A percentile compares a stretch with the other conserved stretches of the same genome.
These are phyloP conservation scores for Teinopalpus imperialis DNA, from an alignment of 2,888 invertebrate genomes.

Conservation along the genomic window DNA sequence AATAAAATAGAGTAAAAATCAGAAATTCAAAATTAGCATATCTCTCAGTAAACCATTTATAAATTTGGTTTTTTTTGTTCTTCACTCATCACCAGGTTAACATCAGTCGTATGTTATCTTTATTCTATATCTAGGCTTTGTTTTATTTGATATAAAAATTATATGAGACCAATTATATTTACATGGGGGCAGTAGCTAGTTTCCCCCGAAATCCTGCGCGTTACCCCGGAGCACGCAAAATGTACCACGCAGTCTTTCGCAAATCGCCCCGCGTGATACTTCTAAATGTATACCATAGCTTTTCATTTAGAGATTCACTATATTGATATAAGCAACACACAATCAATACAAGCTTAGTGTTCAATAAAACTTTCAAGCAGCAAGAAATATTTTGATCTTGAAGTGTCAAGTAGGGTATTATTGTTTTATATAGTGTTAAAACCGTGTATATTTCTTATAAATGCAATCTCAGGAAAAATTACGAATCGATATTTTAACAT, in stretches of 20 bases:
- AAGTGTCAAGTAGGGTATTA: conserved; percentile 37
- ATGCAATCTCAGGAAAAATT: too few species aligned
- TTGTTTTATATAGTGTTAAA: conserved; percentile 23
- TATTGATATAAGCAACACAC: conserved; percentile 30
- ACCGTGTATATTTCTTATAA: too few species aligned
- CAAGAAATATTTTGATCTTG: background rate
- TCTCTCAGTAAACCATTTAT: too few species aligned
- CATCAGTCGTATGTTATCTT: too few species aligned
- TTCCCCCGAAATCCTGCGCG: conserved; percentile 66
- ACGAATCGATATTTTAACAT: too few species aligned
- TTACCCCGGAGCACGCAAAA: conserved; percentile 57
- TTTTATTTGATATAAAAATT: background rate
- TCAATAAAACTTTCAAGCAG: too few species aligned
- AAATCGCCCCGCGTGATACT: conserved; percentile 61
- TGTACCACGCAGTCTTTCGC: conserved; percentile 67
- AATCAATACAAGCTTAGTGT: conserved; percentile 16
- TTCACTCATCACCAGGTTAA: too few species aligned
- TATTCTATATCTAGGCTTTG: too few species aligned
- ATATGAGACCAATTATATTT: conserved; percentile 46
- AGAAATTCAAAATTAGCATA: too few species aligned
- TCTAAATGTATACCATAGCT: conserved; percentile 49
- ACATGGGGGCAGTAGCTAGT: conserved; percentile 49
- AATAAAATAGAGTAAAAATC: too few species aligned
- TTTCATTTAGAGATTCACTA: conserved; percentile 37
- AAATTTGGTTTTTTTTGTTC: too few species aligned